Evolutionary conservation across 2,888 invertebrate genomes (phyloP).

Genomic region (Drosophila anomalata): DNA sequence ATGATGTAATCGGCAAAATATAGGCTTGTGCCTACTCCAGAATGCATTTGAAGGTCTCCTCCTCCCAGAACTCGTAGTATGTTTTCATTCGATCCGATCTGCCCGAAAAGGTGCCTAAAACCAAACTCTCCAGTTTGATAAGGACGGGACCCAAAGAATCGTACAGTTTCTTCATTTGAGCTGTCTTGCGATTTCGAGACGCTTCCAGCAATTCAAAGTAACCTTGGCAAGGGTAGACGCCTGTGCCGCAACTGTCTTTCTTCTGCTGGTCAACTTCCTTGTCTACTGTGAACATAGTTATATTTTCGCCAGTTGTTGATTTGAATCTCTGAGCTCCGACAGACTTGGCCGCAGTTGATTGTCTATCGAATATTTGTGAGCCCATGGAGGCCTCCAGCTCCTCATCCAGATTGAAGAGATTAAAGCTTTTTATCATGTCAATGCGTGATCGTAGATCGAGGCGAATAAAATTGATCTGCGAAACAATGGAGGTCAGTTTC

Average conservation of each 20-base stretch:
- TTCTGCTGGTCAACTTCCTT: conserved; percentile 28
- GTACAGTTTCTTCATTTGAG: conserved; percentile 89
- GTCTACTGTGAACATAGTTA: conserved; percentile 46
- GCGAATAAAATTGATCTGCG: conserved; percentile 89
- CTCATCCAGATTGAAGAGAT: conserved; percentile 84
- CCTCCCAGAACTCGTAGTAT: conserved; percentile 93
- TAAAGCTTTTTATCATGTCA: conserved; percentile 85
- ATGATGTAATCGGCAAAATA: background rate
- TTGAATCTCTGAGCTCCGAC: conserved; percentile 34
- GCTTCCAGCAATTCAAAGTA: conserved; percentile 90
- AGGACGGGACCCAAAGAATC: conserved; percentile 92
- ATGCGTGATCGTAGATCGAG: conserved; percentile 86
- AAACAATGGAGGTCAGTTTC: conserved; percentile 87
- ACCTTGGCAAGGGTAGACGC: conserved; percentile 73
- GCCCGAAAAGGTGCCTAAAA: conserved; percentile 91
- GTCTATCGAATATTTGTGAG: background rate
- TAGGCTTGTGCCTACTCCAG: conserved; percentile 84
- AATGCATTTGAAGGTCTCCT: conserved; percentile 89
- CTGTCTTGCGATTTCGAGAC: conserved; percentile 88
- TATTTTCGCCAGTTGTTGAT: conserved; percentile 44
- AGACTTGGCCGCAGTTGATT: background rate
- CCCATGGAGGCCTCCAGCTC: background rate
- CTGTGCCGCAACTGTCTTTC: conserved; percentile 58
- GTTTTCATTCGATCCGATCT: conserved; percentile 89
- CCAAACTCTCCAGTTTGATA: conserved; percentile 93